Conservation (phyloP, 2,888 invertebrate genomes). For the Junonia oenone region DNA sequence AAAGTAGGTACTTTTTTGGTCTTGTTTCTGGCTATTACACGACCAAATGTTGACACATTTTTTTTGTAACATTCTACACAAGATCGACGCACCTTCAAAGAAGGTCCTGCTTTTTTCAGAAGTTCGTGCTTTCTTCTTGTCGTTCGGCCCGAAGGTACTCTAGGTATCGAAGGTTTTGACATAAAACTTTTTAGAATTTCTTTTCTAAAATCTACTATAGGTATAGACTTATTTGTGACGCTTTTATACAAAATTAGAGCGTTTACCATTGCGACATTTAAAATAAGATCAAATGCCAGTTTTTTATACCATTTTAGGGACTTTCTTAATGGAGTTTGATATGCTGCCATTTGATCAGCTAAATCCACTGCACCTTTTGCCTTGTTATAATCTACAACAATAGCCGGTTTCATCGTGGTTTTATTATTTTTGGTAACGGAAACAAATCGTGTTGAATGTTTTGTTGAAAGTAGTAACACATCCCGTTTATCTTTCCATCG, state of each 20-base stretch:
- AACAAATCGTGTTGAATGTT: slow-evolving; percentile 18
- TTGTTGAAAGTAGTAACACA: slow-evolving; percentile 29
- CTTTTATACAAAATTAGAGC: slow-evolving; percentile 25
- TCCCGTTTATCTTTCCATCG: slow-evolving; percentile 31
- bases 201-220: slow-evolving; percentile 25
- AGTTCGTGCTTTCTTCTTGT: slow-evolving; percentile 23
- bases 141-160: slow-evolving; percentile 15
- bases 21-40: slow-evolving; percentile 33
- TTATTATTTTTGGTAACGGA: slow-evolving; percentile 26
- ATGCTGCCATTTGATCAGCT: slow-evolving; percentile 33
- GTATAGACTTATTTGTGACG: slow-evolving; percentile 26
- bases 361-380: slow-evolving; percentile 31
- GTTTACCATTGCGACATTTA: slow-evolving; percentile 30
- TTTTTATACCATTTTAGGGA: slow-evolving; percentile 33
- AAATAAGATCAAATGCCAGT: slow-evolving; percentile 31
- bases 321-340: slow-evolving; percentile 31
- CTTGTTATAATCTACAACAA: slow-evolving; percentile 36
- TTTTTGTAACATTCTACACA: slow-evolving; percentile 31
- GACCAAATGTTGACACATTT: slow-evolving; percentile 30
- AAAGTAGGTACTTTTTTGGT: slow-evolving; percentile 35
- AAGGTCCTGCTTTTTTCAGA: slow-evolving; percentile 27
- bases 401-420: slow-evolving; percentile 22
- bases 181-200: slow-evolving; percentile 23
- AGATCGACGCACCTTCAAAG: slow-evolving; percentile 27
- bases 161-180: slow-evolving; percentile 13